phyloP scores from a whole-genome alignment of 2,888 invertebrate genomes.

The Tortricodes alternella region DNA sequence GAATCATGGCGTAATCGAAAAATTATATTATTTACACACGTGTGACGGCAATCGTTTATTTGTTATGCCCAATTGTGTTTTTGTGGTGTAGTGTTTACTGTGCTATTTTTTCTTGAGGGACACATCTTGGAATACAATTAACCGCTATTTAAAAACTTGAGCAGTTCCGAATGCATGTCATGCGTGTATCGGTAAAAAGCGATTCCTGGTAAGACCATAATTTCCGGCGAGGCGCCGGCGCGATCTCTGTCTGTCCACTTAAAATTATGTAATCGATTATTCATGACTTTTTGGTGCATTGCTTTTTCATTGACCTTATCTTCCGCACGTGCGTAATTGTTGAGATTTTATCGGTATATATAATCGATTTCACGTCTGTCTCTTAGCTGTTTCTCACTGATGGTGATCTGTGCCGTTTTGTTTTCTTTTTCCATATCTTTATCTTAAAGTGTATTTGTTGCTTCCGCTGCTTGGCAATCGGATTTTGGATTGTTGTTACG shows the following conservation, averaged over 20 bases:
- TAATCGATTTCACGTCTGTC: slow-evolving; percentile 43
- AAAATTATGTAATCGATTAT: slow-evolving; percentile 73
- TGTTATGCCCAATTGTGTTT: slow-evolving; percentile 5
- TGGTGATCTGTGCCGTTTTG: slow-evolving; percentile 26
- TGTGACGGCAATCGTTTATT: slow-evolving; percentile 24
- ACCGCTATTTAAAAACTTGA: background rate
- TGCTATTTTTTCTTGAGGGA: background rate
- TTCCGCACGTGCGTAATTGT: slow-evolving; percentile 31
- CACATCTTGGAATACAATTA: too few species aligned
- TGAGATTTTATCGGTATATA: slow-evolving; percentile 46
- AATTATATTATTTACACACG: slow-evolving; percentile 26
- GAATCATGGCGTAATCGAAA: slow-evolving; percentile 27
- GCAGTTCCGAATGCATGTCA: background rate
- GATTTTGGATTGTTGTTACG: slow-evolving; percentile 3
- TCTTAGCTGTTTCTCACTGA: slow-evolving; percentile 35
- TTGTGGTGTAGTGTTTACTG: background rate
- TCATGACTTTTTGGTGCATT: slow-evolving; percentile 52
- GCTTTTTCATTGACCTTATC: slow-evolving; percentile 47
- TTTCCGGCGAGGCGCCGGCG: slow-evolving; percentile 54
- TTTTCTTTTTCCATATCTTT: slow-evolving; percentile 18
- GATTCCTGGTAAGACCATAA: slow-evolving; percentile 40
- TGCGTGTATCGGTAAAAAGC: background rate
- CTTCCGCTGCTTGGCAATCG: slow-evolving; percentile 16
- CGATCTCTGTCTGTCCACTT: slow-evolving; percentile 42
- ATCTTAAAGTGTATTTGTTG: background rate